Conservation (phyloP, 2,888 invertebrate species). For the Volucella zonaria region DNA sequence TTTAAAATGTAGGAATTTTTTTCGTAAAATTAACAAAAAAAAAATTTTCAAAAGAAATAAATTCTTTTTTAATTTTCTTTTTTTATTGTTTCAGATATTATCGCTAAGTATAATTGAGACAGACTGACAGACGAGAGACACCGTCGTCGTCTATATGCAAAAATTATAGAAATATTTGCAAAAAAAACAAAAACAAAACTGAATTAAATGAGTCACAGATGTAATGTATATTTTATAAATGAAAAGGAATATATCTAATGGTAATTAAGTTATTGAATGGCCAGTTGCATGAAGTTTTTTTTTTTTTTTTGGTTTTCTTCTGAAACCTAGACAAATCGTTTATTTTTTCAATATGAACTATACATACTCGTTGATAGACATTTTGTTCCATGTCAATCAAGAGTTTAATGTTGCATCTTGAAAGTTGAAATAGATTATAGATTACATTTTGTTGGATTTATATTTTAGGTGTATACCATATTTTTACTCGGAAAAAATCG, state of each 20-base stretch:
- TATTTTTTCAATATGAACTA: constrained; percentile 11
- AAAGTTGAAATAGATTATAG: constrained; percentile 5
- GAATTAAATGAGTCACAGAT: constrained; percentile 42
- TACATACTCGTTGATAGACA: constrained; percentile 23
- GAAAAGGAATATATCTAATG: constrained; percentile 19
- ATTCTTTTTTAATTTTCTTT: constrained; percentile 72
- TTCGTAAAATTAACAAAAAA: constrained; percentile 30
- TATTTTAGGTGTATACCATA: no score
- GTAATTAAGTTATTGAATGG: constrained; percentile 54
- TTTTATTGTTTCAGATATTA: constrained; percentile 74
- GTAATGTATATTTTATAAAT: constrained; percentile 54
- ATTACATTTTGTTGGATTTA: neutral
- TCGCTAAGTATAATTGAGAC: constrained; percentile 74
- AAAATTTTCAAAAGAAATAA: constrained; percentile 45
- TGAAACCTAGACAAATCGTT: constrained; percentile 13
- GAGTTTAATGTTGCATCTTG: constrained; percentile 18
- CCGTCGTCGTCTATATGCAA: constrained; percentile 67
- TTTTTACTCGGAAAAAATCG: no score
- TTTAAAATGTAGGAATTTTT: constrained; percentile 41
- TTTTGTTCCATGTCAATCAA: constrained; percentile 32
- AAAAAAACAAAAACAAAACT: constrained; percentile 24
- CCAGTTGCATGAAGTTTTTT: constrained; percentile 67
- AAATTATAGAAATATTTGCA: constrained; percentile 42
- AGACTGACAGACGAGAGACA: constrained; percentile 72
- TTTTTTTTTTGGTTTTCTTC: neutral